Evolutionary conservation across 2,113 vertebrate genomes (phyloP).

Genomic region (Pitta sordida): DNA sequence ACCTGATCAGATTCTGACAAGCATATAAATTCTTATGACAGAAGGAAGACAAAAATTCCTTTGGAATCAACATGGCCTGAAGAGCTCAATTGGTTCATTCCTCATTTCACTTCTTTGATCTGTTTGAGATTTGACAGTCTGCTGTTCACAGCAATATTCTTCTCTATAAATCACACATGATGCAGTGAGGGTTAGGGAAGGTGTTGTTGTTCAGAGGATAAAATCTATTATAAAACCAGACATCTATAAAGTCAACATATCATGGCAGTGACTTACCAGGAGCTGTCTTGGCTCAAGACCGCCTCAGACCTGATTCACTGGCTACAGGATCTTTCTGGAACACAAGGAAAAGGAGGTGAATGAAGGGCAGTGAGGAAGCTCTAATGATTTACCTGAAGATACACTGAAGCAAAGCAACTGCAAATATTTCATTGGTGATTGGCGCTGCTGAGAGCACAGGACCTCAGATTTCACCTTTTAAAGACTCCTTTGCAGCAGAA

Average conservation of each 20-base stretch:
- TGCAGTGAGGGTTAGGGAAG: neutral
- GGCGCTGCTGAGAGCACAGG: neutral
- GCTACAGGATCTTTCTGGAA: neutral
- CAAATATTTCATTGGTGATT: neutral
- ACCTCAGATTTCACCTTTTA: neutral
- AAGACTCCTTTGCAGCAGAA: neutral
- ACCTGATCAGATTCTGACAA: constrained; percentile 29
- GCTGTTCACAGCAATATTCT: constrained; percentile 45
- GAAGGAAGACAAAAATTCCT: constrained; percentile 41
- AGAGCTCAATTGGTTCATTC: constrained; percentile 41
- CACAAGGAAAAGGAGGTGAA: neutral
- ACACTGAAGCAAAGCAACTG: neutral
- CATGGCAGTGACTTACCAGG: neutral
- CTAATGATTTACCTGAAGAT: neutral
- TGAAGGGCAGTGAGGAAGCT: neutral
- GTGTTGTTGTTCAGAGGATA: neutral
- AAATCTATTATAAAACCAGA: neutral
- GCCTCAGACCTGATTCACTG: neutral
- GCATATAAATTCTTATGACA: constrained; percentile 57
- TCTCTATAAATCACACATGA: constrained; percentile 55
- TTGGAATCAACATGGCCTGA: constrained; percentile 51
- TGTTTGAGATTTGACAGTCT: constrained; percentile 56
- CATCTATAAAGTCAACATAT: neutral
- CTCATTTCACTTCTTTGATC: constrained; percentile 65
- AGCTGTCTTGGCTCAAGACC: neutral